Percentiles rank a stretch among this genome's conserved stretches.
These are phyloP conservation scores for Sminthopsis crassicaudata DNA, from an alignment of 2,113 vertebrate species.

Conservation along the genomic window DNA sequence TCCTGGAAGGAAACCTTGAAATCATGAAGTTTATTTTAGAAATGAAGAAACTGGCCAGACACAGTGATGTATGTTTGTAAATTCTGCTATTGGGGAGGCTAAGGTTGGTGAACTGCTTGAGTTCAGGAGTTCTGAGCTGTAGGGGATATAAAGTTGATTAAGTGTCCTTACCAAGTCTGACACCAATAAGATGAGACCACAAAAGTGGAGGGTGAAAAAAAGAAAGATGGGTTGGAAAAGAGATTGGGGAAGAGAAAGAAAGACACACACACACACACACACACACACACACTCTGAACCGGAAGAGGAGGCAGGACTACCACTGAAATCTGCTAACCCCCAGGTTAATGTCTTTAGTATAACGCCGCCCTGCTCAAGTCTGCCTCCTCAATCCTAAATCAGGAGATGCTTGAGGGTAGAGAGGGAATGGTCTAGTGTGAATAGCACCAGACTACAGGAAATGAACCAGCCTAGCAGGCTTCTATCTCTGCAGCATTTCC, in stretches of 20 bases:
- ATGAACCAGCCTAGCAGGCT: neutral
- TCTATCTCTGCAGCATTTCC: neutral
- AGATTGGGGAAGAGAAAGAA: too few species aligned
- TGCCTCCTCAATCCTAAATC: neutral
- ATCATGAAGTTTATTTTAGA: neutral
- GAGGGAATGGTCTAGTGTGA: neutral
- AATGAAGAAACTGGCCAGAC: neutral
- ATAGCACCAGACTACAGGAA: neutral
- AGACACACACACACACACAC: too few species aligned
- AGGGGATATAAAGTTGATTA: neutral
- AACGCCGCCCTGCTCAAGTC: accelerated
- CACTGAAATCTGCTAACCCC: neutral
- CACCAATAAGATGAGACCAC: neutral
- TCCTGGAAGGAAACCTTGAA: neutral
- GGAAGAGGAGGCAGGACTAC: neutral
- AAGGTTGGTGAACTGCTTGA: neutral
- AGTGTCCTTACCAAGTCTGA: neutral
- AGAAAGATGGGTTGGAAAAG: too few species aligned
- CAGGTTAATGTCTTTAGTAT: neutral
- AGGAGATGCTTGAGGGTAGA: neutral
- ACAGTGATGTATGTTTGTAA: neutral
- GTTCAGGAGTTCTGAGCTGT: neutral
- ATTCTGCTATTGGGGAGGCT: neutral
- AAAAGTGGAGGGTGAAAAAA: neutral
- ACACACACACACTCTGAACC: too few species aligned